Conservation (phyloP, 2,797 vertebrate genomes). For the Oreochromis grahami region DNA sequence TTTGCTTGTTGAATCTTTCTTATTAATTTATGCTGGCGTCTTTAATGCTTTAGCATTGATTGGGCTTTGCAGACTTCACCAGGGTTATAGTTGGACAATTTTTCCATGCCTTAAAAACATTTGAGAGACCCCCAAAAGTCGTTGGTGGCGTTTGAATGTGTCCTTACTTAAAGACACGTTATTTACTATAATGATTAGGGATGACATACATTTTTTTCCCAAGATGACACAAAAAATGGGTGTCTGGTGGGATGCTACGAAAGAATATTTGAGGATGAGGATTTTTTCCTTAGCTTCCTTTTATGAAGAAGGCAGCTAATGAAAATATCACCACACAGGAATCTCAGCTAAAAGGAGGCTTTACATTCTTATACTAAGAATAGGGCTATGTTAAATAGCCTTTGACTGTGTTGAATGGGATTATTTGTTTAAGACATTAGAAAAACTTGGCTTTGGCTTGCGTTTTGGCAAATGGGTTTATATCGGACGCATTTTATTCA, state of each 20-base stretch:
- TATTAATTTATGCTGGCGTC: background rate
- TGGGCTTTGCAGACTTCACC: background rate
- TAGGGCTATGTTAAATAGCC: background rate
- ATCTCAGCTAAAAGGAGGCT: background rate
- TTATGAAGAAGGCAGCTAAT: background rate
- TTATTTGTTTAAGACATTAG: background rate
- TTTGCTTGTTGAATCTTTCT: background rate
- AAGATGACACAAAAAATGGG: background rate
- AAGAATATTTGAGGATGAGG: background rate
- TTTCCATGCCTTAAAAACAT: background rate
- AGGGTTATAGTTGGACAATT: background rate
- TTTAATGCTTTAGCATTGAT: background rate
- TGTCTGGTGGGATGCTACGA: background rate
- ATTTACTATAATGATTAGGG: accelerated
- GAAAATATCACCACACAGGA: background rate
- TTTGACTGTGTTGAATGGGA: background rate
- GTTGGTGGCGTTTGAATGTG: background rate
- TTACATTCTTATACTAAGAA: background rate
- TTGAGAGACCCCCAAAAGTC: background rate
- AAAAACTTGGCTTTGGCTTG: background rate
- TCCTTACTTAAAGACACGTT: background rate
- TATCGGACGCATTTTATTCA: accelerated
- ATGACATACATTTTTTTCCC: accelerated
- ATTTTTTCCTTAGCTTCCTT: background rate
- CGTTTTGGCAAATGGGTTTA: background rate